phyloP scores from a whole-genome alignment of 2,888 invertebrate genomes.

The Macaria liturata region DNA sequence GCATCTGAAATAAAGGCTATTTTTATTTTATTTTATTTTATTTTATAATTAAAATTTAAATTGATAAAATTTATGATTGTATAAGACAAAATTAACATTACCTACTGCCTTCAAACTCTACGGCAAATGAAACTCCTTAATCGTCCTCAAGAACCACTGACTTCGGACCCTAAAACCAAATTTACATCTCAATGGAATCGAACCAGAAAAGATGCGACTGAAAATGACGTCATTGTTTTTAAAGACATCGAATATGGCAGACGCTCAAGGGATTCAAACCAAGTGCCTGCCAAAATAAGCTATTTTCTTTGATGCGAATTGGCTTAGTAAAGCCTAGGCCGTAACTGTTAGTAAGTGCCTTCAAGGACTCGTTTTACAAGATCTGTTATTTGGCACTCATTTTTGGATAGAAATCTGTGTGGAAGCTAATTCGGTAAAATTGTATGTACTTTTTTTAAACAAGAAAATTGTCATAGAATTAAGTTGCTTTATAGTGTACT shows the following conservation, averaged over 20 bases:
- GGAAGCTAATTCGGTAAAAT: neutral
- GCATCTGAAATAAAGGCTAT: too few relatives aligned
- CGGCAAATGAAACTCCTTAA: too few relatives aligned
- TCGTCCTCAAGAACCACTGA: slow-evolving; percentile 8
- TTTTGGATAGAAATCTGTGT: slow-evolving; percentile 8
- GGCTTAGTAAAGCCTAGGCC: slow-evolving; percentile 7
- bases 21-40: too few relatives aligned
- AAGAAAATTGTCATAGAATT: neutral
- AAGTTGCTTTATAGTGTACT: too few relatives aligned
- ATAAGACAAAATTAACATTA: too few relatives aligned
- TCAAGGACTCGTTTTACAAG: slow-evolving; percentile 6
- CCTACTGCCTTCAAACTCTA: too few relatives aligned
- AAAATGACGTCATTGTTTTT: slow-evolving; percentile 36
- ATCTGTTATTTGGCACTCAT: slow-evolving; percentile 15
- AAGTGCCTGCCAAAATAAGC: slow-evolving; percentile 14
- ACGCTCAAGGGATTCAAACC: slow-evolving; percentile 1
- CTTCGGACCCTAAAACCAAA: slow-evolving; percentile 23
- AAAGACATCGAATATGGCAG: slow-evolving; percentile 17
- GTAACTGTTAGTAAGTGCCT: slow-evolving; percentile 11
- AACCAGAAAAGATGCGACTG: slow-evolving; percentile 28
- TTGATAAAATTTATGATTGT: too few relatives aligned
- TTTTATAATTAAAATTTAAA: too few relatives aligned
- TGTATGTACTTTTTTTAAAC: neutral
- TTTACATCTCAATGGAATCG: slow-evolving; percentile 40
- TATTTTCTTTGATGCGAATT: slow-evolving; percentile 11